phyloP scores from a whole-genome alignment of 2,888 invertebrate genomes.

The Bellardia bayeri region DNA sequence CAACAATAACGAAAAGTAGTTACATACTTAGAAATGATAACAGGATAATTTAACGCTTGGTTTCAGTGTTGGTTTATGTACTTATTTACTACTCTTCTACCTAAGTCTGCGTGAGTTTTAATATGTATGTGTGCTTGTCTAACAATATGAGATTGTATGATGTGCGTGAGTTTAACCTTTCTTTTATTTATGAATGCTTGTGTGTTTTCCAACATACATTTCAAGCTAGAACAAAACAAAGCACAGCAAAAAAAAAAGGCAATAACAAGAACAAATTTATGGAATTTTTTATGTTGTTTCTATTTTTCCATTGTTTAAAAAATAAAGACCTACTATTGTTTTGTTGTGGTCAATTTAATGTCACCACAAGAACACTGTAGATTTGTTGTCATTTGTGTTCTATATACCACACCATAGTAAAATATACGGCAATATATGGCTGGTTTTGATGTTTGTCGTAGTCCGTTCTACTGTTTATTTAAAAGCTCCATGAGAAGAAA shows the following conservation, averaged over 20 bases:
- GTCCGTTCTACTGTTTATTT: too few species aligned
- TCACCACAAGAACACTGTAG: slow-evolving; percentile 56
- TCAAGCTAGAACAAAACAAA: slow-evolving; percentile 20
- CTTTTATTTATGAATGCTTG: background rate
- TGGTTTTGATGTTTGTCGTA: background rate
- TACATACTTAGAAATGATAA: slow-evolving; percentile 62
- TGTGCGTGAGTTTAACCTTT: background rate
- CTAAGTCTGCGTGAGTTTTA: background rate
- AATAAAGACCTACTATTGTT: slow-evolving; percentile 56
- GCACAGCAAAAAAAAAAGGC: slow-evolving; percentile 9
- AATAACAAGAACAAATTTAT: slow-evolving; percentile 50
- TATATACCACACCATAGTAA: slow-evolving; percentile 17
- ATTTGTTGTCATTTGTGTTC: slow-evolving; percentile 52
- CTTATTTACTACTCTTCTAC: background rate
- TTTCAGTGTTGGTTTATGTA: slow-evolving; percentile 44
- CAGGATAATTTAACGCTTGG: slow-evolving; percentile 65
- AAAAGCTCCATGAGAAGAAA: too few species aligned
- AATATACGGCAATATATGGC: background rate
- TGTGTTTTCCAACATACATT: slow-evolving; percentile 9
- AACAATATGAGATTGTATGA: background rate
- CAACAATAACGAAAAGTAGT: slow-evolving; percentile 10
- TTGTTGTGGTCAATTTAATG: slow-evolving; percentile 73
- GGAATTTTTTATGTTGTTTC: slow-evolving; percentile 32
- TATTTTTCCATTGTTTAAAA: slow-evolving; percentile 3
- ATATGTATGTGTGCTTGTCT: background rate